Evolutionary conservation across 2,797 vertebrate genomes (phyloP).

Genomic region (Falco novaeseelandiae): DNA sequence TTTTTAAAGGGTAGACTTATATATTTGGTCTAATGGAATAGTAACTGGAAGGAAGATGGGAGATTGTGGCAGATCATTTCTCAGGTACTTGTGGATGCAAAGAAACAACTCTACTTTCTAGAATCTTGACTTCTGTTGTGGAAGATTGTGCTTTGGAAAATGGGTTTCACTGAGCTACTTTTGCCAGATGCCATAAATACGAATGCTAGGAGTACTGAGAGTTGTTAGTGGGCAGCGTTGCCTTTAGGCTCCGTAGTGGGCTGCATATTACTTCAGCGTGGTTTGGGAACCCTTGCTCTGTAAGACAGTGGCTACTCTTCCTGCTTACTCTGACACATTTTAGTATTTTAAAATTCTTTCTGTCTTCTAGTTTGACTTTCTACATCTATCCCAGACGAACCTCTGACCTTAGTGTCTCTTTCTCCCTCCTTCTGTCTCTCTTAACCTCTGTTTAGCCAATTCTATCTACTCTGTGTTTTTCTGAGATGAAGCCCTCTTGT

Average conservation of each 20-base stretch:
- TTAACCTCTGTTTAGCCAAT: not conserved
- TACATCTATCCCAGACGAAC: not conserved
- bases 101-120: not conserved
- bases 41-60: not conserved
- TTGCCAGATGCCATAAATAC: not conserved
- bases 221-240: not conserved
- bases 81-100: not conserved
- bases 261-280: accelerated
- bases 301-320: not conserved
- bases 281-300: not conserved
- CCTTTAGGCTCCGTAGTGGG: not conserved
- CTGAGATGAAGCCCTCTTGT: not conserved
- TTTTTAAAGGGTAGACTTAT: not conserved
- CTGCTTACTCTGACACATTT: not conserved
- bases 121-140: not conserved
- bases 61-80: not conserved
- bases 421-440: not conserved
- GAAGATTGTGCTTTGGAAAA: not conserved
- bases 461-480: not conserved
- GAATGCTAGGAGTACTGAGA: not conserved
- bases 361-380: not conserved
- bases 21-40: not conserved
- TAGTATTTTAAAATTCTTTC: not conserved
- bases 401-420: not conserved
- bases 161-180: not conserved